Evolutionary conservation across 2,113 vertebrate species (phyloP).

Genomic region (Colinus virginianus): DNA sequence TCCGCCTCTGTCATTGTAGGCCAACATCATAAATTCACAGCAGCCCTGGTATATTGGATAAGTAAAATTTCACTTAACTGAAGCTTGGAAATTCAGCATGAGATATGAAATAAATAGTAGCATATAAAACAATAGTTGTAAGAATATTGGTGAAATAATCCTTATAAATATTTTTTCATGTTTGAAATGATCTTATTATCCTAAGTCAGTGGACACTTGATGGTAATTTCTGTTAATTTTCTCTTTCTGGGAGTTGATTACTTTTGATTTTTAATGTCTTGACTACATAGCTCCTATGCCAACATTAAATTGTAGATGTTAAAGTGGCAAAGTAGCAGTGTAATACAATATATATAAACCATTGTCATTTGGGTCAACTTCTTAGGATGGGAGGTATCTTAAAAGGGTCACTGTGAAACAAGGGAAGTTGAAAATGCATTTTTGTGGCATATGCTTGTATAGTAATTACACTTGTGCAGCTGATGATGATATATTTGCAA

Average conservation of each 20-base stretch:
- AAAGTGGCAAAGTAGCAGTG: background rate
- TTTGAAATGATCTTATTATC: background rate
- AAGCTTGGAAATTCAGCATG: background rate
- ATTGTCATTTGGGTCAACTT: background rate
- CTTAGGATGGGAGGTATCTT: background rate
- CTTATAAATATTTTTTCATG: background rate
- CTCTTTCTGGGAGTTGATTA: background rate
- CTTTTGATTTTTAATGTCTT: background rate
- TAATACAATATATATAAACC: background rate
- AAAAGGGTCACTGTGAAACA: background rate
- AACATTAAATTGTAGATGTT: background rate
- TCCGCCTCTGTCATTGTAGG: background rate
- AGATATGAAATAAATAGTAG: background rate
- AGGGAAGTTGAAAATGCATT: background rate
- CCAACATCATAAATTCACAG: background rate
- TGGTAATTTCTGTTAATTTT: background rate
- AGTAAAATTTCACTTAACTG: background rate
- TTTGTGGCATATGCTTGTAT: background rate
- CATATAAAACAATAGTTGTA: background rate
- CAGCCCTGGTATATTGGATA: background rate
- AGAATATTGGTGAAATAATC: background rate
- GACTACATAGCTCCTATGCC: background rate
- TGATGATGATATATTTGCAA: background rate
- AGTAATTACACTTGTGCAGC: background rate
- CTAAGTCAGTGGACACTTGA: background rate